A percentile compares a stretch with the other conserved stretches of the same genome.
Evolutionary conservation across 2,113 vertebrate genomes (phyloP).

Genomic region (Microcebus lehilahytsara): DNA sequence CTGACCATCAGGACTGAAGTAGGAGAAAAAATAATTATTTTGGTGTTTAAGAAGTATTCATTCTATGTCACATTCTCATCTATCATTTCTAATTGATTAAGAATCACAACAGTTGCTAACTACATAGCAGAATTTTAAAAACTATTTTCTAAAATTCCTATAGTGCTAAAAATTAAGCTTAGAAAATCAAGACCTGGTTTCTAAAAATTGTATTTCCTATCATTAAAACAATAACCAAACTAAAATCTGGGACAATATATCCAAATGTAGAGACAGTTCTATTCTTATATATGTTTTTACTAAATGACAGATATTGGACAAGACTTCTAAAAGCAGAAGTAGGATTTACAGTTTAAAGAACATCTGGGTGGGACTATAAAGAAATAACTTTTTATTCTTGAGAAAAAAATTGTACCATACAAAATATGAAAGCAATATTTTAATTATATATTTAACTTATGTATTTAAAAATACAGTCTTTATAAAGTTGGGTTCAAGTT

Average conservation of each 20-base stretch:
- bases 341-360: conserved; percentile 37
- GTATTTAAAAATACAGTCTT: conserved; percentile 30
- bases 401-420: conserved; percentile 1
- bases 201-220: neutral
- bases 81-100: conserved; percentile 22
- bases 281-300: neutral
- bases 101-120: neutral
- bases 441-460: conserved; percentile 35
- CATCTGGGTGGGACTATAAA: neutral
- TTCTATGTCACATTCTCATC: neutral
- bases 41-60: conserved; percentile 6
- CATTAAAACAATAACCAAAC: conserved; percentile 12
- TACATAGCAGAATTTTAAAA: neutral
- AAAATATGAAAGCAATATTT: conserved; percentile 2
- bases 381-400: neutral
- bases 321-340: conserved; percentile 38
- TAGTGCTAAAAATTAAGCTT: conserved; percentile 21
- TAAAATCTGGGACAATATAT: neutral
- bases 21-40: conserved; percentile 18
- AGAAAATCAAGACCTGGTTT: conserved; percentile 30
- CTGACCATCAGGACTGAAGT: conserved; percentile 91
- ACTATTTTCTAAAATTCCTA: neutral
- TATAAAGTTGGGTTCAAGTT: neutral
- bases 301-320: neutral
- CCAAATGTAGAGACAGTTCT: neutral